phyloP scores from a whole-genome alignment of 2,113 vertebrate species.

The Ictalurus punctatus region DNA sequence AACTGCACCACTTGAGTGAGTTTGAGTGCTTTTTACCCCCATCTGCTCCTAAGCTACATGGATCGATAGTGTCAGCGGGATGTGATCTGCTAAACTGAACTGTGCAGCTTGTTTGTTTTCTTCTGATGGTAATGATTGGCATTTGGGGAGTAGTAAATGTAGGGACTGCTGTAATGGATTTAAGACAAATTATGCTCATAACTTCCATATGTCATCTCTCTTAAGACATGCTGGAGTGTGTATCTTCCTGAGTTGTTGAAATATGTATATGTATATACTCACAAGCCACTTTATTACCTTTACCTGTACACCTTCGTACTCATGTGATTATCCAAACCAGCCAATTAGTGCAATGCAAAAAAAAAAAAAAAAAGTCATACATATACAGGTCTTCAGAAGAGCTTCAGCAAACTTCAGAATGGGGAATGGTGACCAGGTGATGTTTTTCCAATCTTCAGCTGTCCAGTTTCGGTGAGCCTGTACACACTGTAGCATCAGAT shows the following conservation, averaged over 20 bases:
- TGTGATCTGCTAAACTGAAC: conserved; percentile 3
- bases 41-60: background rate
- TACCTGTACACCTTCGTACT: background rate
- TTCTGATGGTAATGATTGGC: conserved; percentile 3
- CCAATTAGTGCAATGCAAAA: background rate
- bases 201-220: conserved; percentile 10
- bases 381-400: background rate
- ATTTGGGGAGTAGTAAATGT: background rate
- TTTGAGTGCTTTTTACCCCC: conserved; percentile 6
- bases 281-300: background rate
- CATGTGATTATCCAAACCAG: background rate
- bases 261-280: background rate
- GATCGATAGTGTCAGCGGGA: conserved; percentile 19
- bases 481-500: background rate
- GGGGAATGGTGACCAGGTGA: background rate
- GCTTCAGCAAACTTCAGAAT: background rate
- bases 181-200: background rate
- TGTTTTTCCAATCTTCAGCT: background rate
- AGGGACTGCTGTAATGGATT: background rate
- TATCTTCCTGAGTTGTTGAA: background rate
- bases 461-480: background rate
- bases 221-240: conserved; percentile 28
- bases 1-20: conserved; percentile 4
- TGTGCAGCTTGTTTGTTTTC: conserved; percentile 2
- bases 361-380: background rate